phyloP scores from a whole-genome alignment of 2,113 vertebrate genomes.

The Mirza zaza region DNA sequence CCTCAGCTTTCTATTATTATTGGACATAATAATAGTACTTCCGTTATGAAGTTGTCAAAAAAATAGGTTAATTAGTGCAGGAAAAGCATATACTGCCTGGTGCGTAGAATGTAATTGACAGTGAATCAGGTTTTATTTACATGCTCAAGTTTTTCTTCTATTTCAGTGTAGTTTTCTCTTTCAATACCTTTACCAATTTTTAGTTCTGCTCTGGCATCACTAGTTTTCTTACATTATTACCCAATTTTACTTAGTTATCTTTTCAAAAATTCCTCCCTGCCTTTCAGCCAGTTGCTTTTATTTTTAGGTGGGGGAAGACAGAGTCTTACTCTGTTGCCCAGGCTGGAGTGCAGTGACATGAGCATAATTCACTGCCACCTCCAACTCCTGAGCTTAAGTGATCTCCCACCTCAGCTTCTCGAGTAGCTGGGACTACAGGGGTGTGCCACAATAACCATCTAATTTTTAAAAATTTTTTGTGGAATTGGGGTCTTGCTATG shows the following conservation, averaged over 20 bases:
- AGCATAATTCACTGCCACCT: no score
- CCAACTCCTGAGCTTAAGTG: no score
- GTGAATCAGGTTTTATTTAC: neutral
- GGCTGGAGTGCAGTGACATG: no score
- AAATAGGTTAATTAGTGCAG: neutral
- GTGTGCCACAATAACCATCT: no score
- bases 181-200: neutral
- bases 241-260: neutral
- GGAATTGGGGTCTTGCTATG: no score
- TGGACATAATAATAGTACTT: neutral
- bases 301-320: neutral
- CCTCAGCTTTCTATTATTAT: constrained; percentile 15
- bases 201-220: neutral
- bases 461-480: no score
- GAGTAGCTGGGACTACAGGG: no score
- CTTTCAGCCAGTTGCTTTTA: neutral
- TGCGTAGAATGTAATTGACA: neutral
- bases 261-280: neutral
- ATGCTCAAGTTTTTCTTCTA: constrained; percentile 1
- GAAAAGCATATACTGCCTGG: neutral
- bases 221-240: neutral
- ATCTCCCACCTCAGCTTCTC: no score
- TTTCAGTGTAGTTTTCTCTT: neutral
- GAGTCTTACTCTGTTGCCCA: no score
- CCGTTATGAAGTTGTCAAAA: neutral